Evolutionary conservation across 1,140 invertebrate genomes (phyloP).

Genomic region (Tribolium madens): DNA sequence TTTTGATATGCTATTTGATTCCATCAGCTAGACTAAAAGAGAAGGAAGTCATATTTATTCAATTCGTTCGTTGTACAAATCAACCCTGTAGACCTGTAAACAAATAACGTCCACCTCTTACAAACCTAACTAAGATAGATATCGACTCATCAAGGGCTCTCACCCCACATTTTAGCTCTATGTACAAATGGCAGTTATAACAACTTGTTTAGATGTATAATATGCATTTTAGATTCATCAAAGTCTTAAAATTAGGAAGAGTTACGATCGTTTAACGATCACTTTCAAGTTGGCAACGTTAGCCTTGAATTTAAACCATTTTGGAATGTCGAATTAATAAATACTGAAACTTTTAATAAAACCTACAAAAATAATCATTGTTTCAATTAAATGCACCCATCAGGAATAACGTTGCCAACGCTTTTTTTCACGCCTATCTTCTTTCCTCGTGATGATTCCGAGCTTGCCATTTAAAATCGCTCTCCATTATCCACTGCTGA

Average conservation of each 20-base stretch:
- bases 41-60: background rate
- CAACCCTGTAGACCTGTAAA: constrained; percentile 15
- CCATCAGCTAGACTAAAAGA: constrained; percentile 16
- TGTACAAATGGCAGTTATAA: constrained; percentile 54
- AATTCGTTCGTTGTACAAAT: constrained; percentile 31
- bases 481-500: constrained; percentile 96
- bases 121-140: constrained; percentile 33
- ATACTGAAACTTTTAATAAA: constrained; percentile 19
- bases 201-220: constrained; percentile 28
- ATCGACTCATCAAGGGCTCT: constrained; percentile 1
- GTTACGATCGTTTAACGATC: constrained; percentile 43
- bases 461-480: constrained; percentile 95
- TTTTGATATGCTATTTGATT: constrained; percentile 44
- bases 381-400: constrained; percentile 1
- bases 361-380: constrained; percentile 10
- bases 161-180: constrained; percentile 39
- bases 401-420: constrained; percentile 32
- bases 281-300: constrained; percentile 34
- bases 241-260: constrained; percentile 46
- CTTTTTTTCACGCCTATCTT: background rate
- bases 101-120: background rate
- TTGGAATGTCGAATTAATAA: constrained; percentile 10
- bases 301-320: constrained; percentile 10
- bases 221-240: constrained; percentile 37
- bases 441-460: constrained; percentile 53